Base-by-base conservation (phyloP, 2,797 vertebrate genomes). In the Cottoperca gobio region DNA sequence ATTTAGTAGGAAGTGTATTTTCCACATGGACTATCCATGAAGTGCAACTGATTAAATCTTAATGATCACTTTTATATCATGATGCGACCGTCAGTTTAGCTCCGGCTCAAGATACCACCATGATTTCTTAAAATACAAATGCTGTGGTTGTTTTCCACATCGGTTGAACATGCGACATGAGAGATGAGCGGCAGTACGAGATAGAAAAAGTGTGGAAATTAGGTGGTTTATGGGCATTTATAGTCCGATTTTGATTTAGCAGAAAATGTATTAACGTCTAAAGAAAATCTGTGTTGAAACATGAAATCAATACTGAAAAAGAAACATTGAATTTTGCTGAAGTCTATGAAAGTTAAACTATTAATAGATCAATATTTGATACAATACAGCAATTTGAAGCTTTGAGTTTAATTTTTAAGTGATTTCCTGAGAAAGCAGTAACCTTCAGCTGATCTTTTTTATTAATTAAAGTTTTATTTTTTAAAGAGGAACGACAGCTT, bases 401-500 rank as follows among this genome's bases (percentile, higher is more conserved):
- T 9, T 2, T 28, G 7, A 53, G 24, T 45, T 58, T 3, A 52
- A 42, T 55, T 6, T 23, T n/a, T 11, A 13, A 54, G 28, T 28
- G 33, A 50, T 75, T 71, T 48, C 10, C 24, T 42, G 11, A 49
- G 33, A 46, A 23, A 62, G 48, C 23, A 28, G 31, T 40, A 28
- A 43, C 62, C 53, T 67, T 82, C 21, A 57, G 23, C 11, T 59
- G 33, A n/a, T 60, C 64, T 16, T 66, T 57, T 63, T 31, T 50
- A 37, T 57, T 45, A 6, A 24, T 2, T 26, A n/a, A 4, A 28
- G 28, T 50, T 58, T 5, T 2, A 10, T 59, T 62, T 68, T 54
- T 67, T 61, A 10, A 28, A n/a, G 6, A 46, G 67, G 17, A 24
- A 39, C 60, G 69, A n/a, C 40, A 54, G 37, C n/a, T 54, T 43